Percentiles rank a stretch among this genome's conserved stretches.
These are phyloP conservation scores for Brienomyrus brachyistius DNA, from an alignment of 2,113 vertebrate species.

Conservation along the genomic window DNA sequence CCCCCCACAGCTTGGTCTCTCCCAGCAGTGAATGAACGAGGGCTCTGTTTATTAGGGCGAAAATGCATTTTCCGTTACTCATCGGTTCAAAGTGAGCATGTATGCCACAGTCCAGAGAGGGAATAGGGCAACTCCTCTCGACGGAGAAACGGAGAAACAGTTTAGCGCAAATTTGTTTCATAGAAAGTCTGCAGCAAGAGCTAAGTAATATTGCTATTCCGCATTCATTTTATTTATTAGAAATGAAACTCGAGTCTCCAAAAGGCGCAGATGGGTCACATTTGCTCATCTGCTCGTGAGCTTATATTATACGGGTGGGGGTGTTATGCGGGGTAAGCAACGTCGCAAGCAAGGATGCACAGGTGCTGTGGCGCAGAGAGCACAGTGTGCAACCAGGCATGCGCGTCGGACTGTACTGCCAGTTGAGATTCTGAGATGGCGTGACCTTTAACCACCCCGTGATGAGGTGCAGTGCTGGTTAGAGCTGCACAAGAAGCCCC, in stretches of 20 bases:
- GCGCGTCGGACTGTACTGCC: neutral
- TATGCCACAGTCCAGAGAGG: constrained; percentile 8
- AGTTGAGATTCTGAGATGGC: neutral
- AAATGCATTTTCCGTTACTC: constrained; percentile 22
- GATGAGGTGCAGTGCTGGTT: neutral
- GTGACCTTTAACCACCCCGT: neutral
- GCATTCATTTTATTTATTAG: neutral
- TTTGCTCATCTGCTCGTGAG: neutral
- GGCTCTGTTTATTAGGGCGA: constrained; percentile 11
- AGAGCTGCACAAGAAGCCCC: neutral
- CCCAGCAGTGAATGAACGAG: constrained; percentile 35
- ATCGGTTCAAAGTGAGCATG: neutral
- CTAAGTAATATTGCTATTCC: neutral
- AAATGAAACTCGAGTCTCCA: neutral
- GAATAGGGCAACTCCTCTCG: constrained; percentile 32
- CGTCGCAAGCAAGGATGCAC: neutral
- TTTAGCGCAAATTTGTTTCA: neutral
- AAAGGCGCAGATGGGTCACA: neutral
- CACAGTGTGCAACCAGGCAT: neutral
- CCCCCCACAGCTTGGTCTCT: constrained; percentile 28
- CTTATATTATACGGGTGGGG: neutral
- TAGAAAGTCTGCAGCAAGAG: neutral
- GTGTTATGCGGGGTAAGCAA: neutral
- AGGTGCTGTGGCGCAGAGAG: neutral
- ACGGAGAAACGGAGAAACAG: neutral